A percentile compares a stretch with the other conserved stretches of the same genome.
Evolutionary conservation across 2,797 vertebrate genomes (phyloP).

Genomic region (Acipenser transmontanus): DNA sequence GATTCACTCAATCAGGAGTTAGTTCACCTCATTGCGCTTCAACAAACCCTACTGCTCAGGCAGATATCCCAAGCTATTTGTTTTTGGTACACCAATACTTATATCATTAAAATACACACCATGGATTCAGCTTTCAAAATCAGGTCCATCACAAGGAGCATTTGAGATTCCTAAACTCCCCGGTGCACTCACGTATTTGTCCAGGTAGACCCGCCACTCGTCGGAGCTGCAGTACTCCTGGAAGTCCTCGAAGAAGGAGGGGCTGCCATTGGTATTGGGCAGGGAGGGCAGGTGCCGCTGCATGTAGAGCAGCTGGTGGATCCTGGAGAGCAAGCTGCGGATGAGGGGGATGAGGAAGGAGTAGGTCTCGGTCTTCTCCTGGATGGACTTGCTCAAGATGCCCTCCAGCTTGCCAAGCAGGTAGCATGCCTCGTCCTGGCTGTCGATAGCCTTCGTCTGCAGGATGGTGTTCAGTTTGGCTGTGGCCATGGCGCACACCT

Average conservation of each 20-base stretch:
- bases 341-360: conserved; percentile 88
- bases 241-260: conserved; percentile 95
- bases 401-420: conserved; percentile 84
- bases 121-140: too few relatives aligned
- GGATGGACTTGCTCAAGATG: conserved; percentile 78
- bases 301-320: conserved; percentile 92
- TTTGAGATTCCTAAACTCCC: too few relatives aligned
- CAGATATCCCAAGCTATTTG: too few relatives aligned
- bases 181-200: conserved; percentile 82
- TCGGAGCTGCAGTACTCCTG: conserved; percentile 84
- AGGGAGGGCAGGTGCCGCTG: conserved; percentile 87
- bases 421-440: conserved; percentile 89
- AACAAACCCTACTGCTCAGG: too few relatives aligned
- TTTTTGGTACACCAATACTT: too few relatives aligned
- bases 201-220: conserved; percentile 93
- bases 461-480: conserved; percentile 91
- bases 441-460: conserved; percentile 87
- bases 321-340: conserved; percentile 86
- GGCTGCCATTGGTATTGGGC: conserved; percentile 84
- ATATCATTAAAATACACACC: too few relatives aligned
- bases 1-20: too few relatives aligned
- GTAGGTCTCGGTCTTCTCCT: conserved; percentile 77
- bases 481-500: conserved; percentile 91
- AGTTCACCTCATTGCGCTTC: too few relatives aligned
- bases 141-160: too few relatives aligned